phyloP scores from a whole-genome alignment of 2,797 vertebrate genomes.

The Danio kyathit region DNA sequence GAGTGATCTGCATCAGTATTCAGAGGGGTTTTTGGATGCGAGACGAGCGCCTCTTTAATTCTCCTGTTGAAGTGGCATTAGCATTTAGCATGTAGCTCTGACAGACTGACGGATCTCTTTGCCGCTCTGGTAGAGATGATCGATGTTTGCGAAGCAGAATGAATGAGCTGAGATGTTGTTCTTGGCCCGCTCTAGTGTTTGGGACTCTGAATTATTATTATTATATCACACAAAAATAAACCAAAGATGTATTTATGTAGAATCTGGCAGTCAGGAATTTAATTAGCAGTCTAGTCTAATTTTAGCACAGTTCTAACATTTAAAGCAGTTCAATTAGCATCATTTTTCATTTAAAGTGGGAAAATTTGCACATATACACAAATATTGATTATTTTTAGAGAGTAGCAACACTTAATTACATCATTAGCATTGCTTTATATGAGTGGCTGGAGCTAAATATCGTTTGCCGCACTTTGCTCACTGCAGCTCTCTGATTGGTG shows the following conservation, averaged over 20 bases:
- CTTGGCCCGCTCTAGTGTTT: neutral
- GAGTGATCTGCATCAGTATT: slow-evolving; percentile 11
- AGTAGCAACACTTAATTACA: too few relatives aligned
- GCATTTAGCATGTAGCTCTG: slow-evolving; percentile 8
- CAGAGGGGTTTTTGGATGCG: neutral
- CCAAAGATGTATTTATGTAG: neutral
- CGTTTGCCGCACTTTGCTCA: too few relatives aligned
- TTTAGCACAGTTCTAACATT: too few relatives aligned
- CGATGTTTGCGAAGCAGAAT: neutral
- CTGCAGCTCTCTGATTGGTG: too few relatives aligned
- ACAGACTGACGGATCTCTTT: slow-evolving; percentile 3
- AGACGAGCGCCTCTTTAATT: neutral
- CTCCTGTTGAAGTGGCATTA: slow-evolving; percentile 12
- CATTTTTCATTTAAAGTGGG: too few relatives aligned
- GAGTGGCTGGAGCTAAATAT: too few relatives aligned
- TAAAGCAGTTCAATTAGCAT: too few relatives aligned
- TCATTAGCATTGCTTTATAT: too few relatives aligned
- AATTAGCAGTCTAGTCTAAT: neutral
- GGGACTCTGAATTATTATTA: neutral
- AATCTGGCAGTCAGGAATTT: neutral
- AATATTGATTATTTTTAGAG: too few relatives aligned
- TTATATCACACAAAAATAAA: neutral
- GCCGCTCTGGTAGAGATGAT: neutral
- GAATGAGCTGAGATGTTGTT: slow-evolving; percentile 21
- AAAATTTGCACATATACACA: too few relatives aligned